These are phyloP conservation scores for Cephalopholis sonnerati DNA, from an alignment of 2,113 vertebrate species.

Conservation along the genomic window DNA sequence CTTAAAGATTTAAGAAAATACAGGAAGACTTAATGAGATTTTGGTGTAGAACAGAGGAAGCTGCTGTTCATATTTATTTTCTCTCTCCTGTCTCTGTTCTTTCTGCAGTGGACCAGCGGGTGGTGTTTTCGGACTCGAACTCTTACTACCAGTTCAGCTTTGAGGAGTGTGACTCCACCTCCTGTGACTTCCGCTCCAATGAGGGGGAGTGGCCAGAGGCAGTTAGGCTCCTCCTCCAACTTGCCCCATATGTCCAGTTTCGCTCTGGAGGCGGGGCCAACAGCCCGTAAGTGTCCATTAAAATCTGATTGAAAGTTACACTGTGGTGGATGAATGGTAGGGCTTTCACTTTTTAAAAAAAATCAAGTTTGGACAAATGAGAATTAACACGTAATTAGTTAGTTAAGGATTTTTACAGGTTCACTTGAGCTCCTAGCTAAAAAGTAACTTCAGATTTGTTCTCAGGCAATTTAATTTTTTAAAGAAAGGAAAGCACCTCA, in stretches of 20 bases:
- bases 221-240: constrained; percentile 91
- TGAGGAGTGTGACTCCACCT: constrained; percentile 92
- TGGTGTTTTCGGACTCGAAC: constrained; percentile 93
- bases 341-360: neutral
- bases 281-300: constrained; percentile 88
- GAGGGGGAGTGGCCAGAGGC: constrained; percentile 95
- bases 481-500: neutral
- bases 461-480: neutral
- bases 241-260: constrained; percentile 90
- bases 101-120: constrained; percentile 92
- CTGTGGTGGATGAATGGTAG: neutral
- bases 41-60: neutral
- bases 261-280: constrained; percentile 85
- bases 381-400: neutral
- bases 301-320: neutral
- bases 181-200: constrained; percentile 92
- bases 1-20: too few species aligned
- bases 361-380: neutral
- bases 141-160: constrained; percentile 98
- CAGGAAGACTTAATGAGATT: neutral
- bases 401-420: too few species aligned
- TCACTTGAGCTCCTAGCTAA: too few species aligned
- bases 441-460: too few species aligned
- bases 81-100: constrained; percentile 18
- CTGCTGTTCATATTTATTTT: neutral